These are phyloP conservation scores for Drosophila lacertosa DNA, from an alignment of 1,140 invertebrate species.

Conservation along the genomic window DNA sequence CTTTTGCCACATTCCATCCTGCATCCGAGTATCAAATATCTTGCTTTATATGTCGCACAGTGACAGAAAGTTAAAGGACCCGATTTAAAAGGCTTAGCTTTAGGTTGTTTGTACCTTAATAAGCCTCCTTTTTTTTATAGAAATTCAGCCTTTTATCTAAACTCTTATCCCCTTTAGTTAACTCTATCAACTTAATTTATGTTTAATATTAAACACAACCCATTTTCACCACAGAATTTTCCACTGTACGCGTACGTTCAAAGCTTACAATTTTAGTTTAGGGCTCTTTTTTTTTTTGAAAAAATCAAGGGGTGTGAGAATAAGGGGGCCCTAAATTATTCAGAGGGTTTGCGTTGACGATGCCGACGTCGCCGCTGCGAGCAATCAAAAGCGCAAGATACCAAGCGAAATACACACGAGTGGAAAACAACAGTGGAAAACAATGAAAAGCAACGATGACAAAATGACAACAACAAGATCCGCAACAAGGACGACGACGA, in stretches of 20 bases:
- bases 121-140: too few relatives aligned
- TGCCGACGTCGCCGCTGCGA: conserved; percentile 42
- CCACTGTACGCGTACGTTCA: conserved; percentile 31
- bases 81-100: too few relatives aligned
- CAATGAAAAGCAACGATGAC: conserved; percentile 6
- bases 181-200: too few relatives aligned
- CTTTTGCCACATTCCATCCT: conserved; percentile 6
- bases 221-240: neutral
- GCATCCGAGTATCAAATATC: conserved; percentile 29
- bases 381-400: conserved; percentile 56
- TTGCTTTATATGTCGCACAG: conserved; percentile 38
- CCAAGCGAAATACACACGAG: conserved; percentile 14
- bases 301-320: conserved; percentile 27
- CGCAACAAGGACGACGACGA: conserved; percentile 19
- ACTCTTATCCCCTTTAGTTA: too few relatives aligned
- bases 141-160: too few relatives aligned
- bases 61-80: neutral
- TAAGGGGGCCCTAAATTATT: conserved; percentile 64
- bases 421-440: conserved; percentile 26
- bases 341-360: conserved; percentile 49
- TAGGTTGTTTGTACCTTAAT: too few relatives aligned
- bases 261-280: conserved; percentile 57
- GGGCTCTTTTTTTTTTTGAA: conserved; percentile 58
- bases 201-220: too few relatives aligned
- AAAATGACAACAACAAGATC: conserved; percentile 28